These are phyloP conservation scores for Toxotes jaculatrix DNA, from an alignment of 2,113 vertebrate species.

Conservation along the genomic window DNA sequence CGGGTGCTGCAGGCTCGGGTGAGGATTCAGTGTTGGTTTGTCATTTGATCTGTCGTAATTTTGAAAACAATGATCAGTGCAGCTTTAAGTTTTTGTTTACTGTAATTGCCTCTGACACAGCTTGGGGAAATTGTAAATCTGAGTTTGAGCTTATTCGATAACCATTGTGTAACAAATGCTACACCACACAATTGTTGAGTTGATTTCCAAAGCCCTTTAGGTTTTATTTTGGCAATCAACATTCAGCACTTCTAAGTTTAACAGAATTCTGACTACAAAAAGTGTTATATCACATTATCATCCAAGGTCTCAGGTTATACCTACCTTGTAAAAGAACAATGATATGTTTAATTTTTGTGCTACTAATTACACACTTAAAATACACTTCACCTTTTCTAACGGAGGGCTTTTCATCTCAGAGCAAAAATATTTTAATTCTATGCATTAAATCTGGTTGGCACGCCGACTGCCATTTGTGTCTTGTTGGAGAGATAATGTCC, in stretches of 20 bases:
- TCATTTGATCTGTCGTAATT: neutral
- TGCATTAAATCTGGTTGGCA: neutral
- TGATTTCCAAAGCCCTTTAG: slow-evolving; percentile 3
- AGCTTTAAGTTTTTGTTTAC: neutral
- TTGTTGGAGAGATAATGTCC: neutral
- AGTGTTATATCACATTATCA: slow-evolving; percentile 6
- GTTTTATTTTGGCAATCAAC: slow-evolving; percentile 42
- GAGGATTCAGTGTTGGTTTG: neutral
- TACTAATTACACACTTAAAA: slow-evolving; percentile 16
- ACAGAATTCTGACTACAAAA: slow-evolving; percentile 15
- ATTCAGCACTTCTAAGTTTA: slow-evolving; percentile 9
- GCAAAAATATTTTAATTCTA: neutral
- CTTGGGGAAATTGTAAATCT: neutral
- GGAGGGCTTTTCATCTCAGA: neutral
- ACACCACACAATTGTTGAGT: neutral
- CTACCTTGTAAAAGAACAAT: neutral
- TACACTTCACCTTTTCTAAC: slow-evolving; percentile 21
- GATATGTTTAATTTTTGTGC: slow-evolving; percentile 10
- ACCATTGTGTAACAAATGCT: slow-evolving; percentile 17
- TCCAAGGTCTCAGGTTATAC: neutral
- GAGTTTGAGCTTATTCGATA: neutral
- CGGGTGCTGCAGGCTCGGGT: no score
- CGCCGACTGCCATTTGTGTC: neutral
- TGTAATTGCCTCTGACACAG: neutral
- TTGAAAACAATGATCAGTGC: neutral